Percentiles rank a stretch among this genome's conserved stretches.
These are phyloP conservation scores for Drosophila mimica DNA, from an alignment of 2,888 invertebrate genomes.

Conservation along the genomic window DNA sequence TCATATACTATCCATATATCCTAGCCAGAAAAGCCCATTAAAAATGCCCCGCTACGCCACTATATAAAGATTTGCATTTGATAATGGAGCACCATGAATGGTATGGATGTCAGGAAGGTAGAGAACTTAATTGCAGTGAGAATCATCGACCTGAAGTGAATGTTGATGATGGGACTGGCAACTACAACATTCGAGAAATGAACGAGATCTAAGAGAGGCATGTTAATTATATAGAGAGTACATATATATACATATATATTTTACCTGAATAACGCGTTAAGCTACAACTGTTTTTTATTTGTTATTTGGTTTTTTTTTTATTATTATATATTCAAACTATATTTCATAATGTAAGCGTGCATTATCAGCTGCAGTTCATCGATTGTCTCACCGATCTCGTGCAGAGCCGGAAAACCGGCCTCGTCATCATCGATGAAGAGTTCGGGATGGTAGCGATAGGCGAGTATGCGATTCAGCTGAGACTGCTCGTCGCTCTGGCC, in stretches of 20 bases:
- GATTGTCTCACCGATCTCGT: constrained; percentile 85
- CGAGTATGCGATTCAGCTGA: constrained; percentile 78
- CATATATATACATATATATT: constrained; percentile 24
- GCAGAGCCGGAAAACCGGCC: constrained; percentile 82
- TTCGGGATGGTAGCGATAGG: constrained; percentile 79
- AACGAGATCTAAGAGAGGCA: constrained; percentile 30
- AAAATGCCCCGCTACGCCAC: constrained; percentile 5
- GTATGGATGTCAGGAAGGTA: neutral
- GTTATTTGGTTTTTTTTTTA: constrained; percentile 19
- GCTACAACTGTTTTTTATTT: constrained; percentile 23
- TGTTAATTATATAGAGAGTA: constrained; percentile 17
- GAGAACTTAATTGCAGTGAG: constrained; percentile 10
- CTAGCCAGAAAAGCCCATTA: neutral
- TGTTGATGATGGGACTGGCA: constrained; percentile 12
- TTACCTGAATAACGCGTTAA: constrained; percentile 64
- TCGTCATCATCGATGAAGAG: constrained; percentile 79
- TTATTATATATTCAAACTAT: constrained; percentile 82
- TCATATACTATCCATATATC: neutral
- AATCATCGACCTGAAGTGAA: constrained; percentile 12
- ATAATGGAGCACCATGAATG: constrained; percentile 9
- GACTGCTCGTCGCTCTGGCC: constrained; percentile 68
- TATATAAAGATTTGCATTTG: neutral
- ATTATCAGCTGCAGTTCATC: constrained; percentile 85
- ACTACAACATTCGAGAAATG: constrained; percentile 31
- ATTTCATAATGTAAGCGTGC: constrained; percentile 85